These are phyloP conservation scores for Loxodonta africana DNA, from an alignment of 2,113 vertebrate species.

Conservation along the genomic window DNA sequence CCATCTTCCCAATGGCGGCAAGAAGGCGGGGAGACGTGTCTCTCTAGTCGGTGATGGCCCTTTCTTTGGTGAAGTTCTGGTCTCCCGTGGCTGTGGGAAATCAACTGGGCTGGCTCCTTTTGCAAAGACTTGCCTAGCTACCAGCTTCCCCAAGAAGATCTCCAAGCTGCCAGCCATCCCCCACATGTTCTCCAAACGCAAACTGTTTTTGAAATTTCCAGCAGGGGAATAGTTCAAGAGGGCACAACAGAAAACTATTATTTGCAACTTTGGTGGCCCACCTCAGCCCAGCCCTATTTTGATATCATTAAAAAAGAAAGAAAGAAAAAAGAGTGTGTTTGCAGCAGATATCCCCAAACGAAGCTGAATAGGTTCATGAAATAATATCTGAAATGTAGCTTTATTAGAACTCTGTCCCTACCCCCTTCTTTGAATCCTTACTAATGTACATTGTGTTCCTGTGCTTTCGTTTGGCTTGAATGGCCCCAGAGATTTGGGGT, in stretches of 20 bases:
- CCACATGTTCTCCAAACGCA: constrained; percentile 71
- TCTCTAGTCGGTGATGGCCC: not conserved
- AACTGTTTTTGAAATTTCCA: constrained; percentile 72
- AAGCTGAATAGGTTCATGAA: constrained; percentile 79
- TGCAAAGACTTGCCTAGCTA: not conserved
- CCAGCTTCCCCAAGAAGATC: not conserved
- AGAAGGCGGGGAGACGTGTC: not conserved
- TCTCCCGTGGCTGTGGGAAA: constrained; percentile 18
- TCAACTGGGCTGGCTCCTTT: not conserved
- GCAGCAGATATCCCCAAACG: constrained; percentile 36
- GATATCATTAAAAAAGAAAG: constrained; percentile 11
- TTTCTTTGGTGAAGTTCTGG: constrained; percentile 22
- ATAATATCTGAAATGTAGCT: constrained; percentile 69
- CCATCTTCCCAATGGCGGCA: not conserved
- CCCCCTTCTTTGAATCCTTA: constrained; percentile 78
- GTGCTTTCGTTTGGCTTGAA: constrained; percentile 79
- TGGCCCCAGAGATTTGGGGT: constrained; percentile 71
- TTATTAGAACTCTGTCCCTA: constrained; percentile 76
- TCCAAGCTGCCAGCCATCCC: not conserved
- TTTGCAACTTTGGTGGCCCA: constrained; percentile 79
- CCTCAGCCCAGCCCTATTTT: constrained; percentile 68
- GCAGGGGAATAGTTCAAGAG: constrained; percentile 66
- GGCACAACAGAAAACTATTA: constrained; percentile 65
- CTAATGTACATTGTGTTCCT: constrained; percentile 69
- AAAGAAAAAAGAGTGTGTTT: not conserved